A percentile compares a stretch with the other conserved stretches of the same genome.
phyloP scores from a whole-genome alignment of 2,113 vertebrate genomes.

The Martes martes region DNA sequence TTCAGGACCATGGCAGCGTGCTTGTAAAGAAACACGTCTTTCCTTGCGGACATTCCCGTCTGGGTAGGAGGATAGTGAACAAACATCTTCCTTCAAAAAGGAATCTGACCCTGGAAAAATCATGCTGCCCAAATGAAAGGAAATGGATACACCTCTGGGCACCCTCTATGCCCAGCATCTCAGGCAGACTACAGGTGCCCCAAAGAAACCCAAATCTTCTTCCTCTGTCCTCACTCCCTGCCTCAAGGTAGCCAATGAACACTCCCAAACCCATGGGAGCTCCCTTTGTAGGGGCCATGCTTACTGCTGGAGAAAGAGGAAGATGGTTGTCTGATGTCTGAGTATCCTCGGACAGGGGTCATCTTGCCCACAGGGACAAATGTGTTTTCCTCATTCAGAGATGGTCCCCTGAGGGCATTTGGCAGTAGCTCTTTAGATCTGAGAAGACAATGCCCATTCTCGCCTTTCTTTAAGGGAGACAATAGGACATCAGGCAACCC shows the following conservation, averaged over 20 bases:
- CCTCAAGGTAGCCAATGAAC: background rate
- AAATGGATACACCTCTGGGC: background rate
- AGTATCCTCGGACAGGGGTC: background rate
- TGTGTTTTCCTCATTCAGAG: background rate
- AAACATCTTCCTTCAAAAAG: constrained; percentile 29
- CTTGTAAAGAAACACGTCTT: background rate
- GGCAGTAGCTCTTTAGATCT: background rate
- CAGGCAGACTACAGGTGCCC: background rate
- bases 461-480: background rate
- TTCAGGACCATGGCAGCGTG: background rate
- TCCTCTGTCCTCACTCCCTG: background rate
- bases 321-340: background rate
- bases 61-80: background rate
- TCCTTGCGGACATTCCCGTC: background rate
- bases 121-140: background rate
- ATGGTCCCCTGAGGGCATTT: background rate
- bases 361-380: background rate
- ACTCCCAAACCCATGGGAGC: background rate
- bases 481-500: background rate
- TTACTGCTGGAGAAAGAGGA: too few relatives aligned
- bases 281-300: background rate
- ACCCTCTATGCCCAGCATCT: background rate
- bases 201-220: background rate
- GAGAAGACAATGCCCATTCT: background rate
- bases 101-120: constrained; percentile 38